Evolutionary conservation across 2,888 invertebrate genomes (phyloP), one percentile per base, ranked within the genome.

Genomic region (Epinotia ramella): DNA sequence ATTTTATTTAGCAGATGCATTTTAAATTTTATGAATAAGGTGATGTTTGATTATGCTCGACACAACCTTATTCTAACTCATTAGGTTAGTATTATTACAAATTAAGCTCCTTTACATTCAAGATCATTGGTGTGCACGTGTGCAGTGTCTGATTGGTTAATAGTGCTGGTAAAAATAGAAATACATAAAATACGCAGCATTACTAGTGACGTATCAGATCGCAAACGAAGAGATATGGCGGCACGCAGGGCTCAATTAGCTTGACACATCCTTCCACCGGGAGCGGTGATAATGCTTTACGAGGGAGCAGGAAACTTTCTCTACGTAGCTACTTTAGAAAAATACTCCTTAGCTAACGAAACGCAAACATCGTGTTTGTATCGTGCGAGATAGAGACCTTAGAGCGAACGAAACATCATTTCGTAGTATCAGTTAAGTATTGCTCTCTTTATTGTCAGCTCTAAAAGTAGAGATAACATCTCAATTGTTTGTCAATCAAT

Each of bases 191-290:
- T 9, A 28, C 7, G 1, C 53, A n/a, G 53, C 53, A n/a, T 6
- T n/a, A n/a, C 57, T 33, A 4, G 40, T 57, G 49, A 40, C 40
- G 63, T 24, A 46, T 40, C 44, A 11, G 69, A 28, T 46, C 40
- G 49, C 72, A 72, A 72, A 65, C 11, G 72, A 72, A 64, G 72
- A 72, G 24, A 72, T 63, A 72, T 57, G 72, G 72, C 71, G 64
- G 46, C 40, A 20, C 63, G 56, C 33, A 5, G 73, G 57, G 46
- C 24, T 49, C 73, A 73, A 73, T 73, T 73, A 73, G 57, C 20
- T 13, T 73, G 65, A 66, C 73, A 67, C 13, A 69, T 60, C 76
- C 64, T 56, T 56, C 66, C 66, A 33, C 53, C n/a, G 65, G 65
- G 66, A 33, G 28, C 33, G 28, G 24, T 40, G 63, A 53, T 66